Evolutionary conservation across 2,888 invertebrate genomes (phyloP).

Genomic region (Drosophila ustulata): DNA sequence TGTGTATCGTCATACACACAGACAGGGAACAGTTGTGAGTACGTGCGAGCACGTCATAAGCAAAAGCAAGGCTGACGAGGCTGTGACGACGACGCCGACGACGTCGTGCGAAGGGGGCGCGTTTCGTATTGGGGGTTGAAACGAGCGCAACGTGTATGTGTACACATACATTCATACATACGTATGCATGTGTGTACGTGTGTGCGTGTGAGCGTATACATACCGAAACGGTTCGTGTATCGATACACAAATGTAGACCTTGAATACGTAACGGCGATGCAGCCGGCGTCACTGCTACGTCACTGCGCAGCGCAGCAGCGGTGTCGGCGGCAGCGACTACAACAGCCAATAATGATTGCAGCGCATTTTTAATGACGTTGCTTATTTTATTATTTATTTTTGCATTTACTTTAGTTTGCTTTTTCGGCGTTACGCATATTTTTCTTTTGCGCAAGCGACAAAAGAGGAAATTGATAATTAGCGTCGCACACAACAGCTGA

Average conservation of each 20-base stretch:
- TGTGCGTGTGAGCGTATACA: conserved; percentile 42
- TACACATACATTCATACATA: conserved; percentile 33
- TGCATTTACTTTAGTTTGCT: too few species aligned
- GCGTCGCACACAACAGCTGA: conserved; percentile 40
- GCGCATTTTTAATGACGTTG: conserved; percentile 16
- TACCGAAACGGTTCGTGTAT: conserved; percentile 58
- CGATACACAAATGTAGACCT: conserved; percentile 76
- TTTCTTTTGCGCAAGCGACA: background rate
- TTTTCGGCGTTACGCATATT: conserved; percentile 12
- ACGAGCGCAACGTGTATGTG: conserved; percentile 55
- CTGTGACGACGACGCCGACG: conserved; percentile 4
- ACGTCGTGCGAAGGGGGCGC: conserved; percentile 65
- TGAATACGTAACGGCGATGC: conserved; percentile 68
- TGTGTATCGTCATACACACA: conserved; percentile 41
- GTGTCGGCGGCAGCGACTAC: background rate
- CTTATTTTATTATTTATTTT: background rate
- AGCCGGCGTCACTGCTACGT: conserved; percentile 50
- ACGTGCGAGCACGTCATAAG: conserved; percentile 78
- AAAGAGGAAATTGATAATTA: conserved; percentile 32
- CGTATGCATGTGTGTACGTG: conserved; percentile 19
- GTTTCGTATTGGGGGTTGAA: conserved; percentile 68
- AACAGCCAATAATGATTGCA: conserved; percentile 30
- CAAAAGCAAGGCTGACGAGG: conserved; percentile 59
- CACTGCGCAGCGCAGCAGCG: conserved; percentile 22
- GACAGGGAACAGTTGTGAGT: conserved; percentile 59